phyloP scores from a whole-genome alignment of 2,888 invertebrate species.

The Aleiodes leptofemur region DNA sequence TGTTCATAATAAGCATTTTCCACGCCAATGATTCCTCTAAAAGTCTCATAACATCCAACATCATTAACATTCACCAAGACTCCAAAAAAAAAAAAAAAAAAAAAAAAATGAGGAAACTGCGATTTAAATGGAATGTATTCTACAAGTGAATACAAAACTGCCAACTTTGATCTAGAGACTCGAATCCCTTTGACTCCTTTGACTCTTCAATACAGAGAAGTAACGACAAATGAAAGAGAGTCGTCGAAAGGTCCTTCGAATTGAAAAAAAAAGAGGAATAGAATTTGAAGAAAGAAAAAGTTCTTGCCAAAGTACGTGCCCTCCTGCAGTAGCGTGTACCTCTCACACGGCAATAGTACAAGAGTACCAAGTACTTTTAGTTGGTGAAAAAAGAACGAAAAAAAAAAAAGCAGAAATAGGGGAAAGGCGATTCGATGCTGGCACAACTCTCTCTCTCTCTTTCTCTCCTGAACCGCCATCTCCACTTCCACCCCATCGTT shows the following conservation, averaged over 20 bases:
- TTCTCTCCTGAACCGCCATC: not conserved
- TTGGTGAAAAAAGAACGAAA: slow-evolving; percentile 4
- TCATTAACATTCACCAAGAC: not conserved
- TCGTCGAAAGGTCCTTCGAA: slow-evolving; percentile 24
- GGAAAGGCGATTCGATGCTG: not conserved
- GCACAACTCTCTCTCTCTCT: too few species aligned
- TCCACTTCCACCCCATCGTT: slow-evolving; percentile 62
- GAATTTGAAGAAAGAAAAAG: slow-evolving; percentile 2
- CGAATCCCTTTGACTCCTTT: slow-evolving; percentile 29
- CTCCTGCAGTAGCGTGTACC: not conserved
- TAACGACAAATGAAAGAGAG: slow-evolving; percentile 29
- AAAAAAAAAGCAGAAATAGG: not conserved
- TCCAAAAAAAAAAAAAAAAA: not conserved
- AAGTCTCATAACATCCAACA: slow-evolving; percentile 12
- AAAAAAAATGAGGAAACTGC: not conserved
- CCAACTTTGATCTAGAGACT: slow-evolving; percentile 26
- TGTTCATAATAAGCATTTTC: slow-evolving; percentile 1
- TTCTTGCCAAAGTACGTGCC: slow-evolving; percentile 11
- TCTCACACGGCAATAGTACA: slow-evolving; percentile 27
- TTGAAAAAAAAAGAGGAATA: slow-evolving; percentile 19
- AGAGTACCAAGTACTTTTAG: slow-evolving; percentile 29
- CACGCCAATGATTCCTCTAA: not conserved
- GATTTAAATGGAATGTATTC: not conserved
- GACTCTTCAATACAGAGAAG: not conserved
- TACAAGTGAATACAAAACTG: slow-evolving; percentile 29